These are phyloP conservation scores for Sitta carolinensis DNA, from an alignment of 2,797 vertebrate species.

Conservation along the genomic window DNA sequence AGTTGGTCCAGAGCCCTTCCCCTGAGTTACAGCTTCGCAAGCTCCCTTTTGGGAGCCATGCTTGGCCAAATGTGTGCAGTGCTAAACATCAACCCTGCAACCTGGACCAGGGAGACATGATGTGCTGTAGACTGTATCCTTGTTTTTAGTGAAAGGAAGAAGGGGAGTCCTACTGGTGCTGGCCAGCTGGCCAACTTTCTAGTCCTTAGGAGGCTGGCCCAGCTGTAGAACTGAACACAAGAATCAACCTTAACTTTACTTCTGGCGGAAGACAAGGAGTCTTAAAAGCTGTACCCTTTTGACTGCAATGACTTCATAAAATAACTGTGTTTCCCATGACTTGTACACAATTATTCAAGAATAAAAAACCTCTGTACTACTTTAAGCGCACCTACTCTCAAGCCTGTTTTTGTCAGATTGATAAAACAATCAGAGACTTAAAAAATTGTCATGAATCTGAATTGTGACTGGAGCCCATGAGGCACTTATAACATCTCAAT, in stretches of 20 bases:
- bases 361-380: background rate
- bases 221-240: background rate
- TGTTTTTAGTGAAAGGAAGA: background rate
- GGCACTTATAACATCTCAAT: background rate
- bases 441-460: background rate
- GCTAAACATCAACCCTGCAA: background rate
- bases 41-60: accelerated
- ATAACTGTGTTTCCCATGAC: background rate
- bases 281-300: background rate
- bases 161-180: background rate
- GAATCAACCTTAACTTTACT: background rate
- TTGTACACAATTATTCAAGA: background rate
- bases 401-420: background rate
- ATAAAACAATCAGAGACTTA: background rate
- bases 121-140: background rate
- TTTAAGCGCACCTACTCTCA: background rate
- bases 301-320: background rate
- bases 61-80: too few species aligned
- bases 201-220: background rate
- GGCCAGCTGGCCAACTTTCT: background rate
- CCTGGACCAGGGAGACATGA: background rate
- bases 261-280: background rate
- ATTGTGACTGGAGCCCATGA: background rate
- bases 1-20: background rate
- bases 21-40: accelerated